These are phyloP conservation scores for Orthonevra nobilis DNA, from an alignment of 2,888 invertebrate genomes.

Conservation along the genomic window DNA sequence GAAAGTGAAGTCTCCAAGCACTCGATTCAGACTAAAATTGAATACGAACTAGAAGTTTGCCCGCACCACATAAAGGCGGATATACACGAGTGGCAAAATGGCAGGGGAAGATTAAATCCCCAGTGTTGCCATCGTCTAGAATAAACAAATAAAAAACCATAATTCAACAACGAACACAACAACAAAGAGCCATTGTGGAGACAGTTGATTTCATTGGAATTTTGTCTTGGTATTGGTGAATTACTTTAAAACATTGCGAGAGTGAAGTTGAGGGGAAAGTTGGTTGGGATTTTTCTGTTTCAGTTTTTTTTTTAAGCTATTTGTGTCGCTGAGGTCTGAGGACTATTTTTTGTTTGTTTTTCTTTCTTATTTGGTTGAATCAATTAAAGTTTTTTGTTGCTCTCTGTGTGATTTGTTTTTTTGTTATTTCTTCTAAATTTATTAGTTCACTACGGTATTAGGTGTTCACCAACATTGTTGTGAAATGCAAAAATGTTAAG, in stretches of 20 bases:
- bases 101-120: conserved; percentile 23
- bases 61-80: conserved; percentile 68
- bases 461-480: conserved; percentile 54
- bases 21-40: conserved; percentile 74
- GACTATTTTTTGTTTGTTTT: conserved; percentile 17
- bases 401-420: conserved; percentile 21
- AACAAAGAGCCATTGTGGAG: conserved; percentile 38
- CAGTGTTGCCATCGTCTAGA: conserved; percentile 22
- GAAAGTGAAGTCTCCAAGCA: conserved; percentile 79
- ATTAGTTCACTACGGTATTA: conserved; percentile 12
- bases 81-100: conserved; percentile 34
- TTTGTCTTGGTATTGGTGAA: conserved; percentile 41
- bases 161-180: conserved; percentile 57
- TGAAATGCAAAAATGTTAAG: conserved; percentile 51
- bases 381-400: conserved; percentile 30
- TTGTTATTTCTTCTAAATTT: not conserved
- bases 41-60: conserved; percentile 59
- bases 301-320: conserved; percentile 44
- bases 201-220: conserved; percentile 61
- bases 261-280: conserved; percentile 58
- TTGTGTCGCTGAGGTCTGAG: conserved; percentile 42
- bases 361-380: conserved; percentile 47
- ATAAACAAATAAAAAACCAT: too few relatives aligned
- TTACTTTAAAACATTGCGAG: conserved; percentile 17
- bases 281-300: conserved; percentile 28